Conservation (phyloP, 2,113 vertebrate genomes). For the Aepyceros melampus region DNA sequence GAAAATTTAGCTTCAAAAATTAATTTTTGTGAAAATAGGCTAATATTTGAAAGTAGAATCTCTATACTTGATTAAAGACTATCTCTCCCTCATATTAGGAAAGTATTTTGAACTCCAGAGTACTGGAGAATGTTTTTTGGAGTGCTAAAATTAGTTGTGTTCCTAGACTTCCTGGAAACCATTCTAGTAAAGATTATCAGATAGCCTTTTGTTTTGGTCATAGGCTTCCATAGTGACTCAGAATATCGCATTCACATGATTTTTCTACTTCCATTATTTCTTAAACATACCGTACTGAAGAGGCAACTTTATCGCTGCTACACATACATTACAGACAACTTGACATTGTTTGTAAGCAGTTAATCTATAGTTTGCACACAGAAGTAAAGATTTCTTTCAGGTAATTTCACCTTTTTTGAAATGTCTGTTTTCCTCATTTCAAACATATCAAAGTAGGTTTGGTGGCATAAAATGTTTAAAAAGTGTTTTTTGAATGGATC, state of each 20-base stretch:
- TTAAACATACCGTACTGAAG: not conserved
- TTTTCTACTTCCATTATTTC: not conserved
- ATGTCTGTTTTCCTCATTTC: not conserved
- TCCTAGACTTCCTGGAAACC: not conserved
- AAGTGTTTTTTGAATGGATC: not conserved
- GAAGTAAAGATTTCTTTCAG: not conserved
- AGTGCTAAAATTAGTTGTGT: not conserved
- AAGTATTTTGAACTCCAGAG: slow-evolving; percentile 3
- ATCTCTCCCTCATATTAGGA: not conserved
- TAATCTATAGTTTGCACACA: not conserved
- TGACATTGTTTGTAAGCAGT: not conserved
- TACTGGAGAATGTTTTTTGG: not conserved
- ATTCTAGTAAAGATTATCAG: not conserved
- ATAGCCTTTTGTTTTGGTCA: not conserved
- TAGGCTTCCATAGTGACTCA: not conserved
- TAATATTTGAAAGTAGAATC: not conserved
- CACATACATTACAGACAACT: not conserved
- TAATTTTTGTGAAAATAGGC: not conserved
- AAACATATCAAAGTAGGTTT: not conserved
- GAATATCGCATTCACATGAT: not conserved
- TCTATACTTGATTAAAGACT: not conserved
- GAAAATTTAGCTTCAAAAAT: not conserved
- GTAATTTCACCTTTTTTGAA: not conserved
- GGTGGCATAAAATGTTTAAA: not conserved
- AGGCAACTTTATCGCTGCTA: not conserved